Percentiles rank a stretch among this genome's conserved stretches.
These are phyloP conservation scores for Odobenus rosmarus DNA, from an alignment of 2,113 vertebrate species.

Conservation along the genomic window DNA sequence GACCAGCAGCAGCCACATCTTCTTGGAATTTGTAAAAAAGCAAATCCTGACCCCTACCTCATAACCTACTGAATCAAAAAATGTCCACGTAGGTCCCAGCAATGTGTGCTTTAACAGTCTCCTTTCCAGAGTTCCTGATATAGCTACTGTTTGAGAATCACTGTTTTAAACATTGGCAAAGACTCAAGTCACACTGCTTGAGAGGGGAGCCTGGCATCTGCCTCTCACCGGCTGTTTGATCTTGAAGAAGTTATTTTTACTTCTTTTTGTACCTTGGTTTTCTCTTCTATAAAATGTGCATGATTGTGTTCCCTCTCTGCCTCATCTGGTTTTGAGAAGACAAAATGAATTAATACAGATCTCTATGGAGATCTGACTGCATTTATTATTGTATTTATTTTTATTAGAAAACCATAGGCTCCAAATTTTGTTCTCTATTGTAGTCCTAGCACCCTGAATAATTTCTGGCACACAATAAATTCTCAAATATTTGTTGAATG, in stretches of 20 bases:
- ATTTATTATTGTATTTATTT: neutral
- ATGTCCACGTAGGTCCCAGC: neutral
- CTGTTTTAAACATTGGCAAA: neutral
- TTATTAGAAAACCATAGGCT: neutral
- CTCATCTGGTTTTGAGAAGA: neutral
- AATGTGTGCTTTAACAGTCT: neutral
- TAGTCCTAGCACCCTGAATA: neutral
- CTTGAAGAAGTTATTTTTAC: neutral
- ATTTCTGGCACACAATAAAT: neutral
- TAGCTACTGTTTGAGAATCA: neutral
- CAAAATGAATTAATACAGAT: neutral
- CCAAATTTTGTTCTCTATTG: neutral
- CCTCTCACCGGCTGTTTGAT: neutral
- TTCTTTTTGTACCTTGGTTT: neutral
- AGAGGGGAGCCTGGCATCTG: neutral
- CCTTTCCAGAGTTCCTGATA: neutral
- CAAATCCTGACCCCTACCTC: neutral
- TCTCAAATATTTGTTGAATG: neutral
- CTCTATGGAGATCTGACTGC: neutral
- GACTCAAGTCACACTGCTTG: neutral
- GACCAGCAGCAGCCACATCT: neutral
- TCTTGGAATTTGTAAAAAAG: neutral
- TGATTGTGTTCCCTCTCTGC: neutral
- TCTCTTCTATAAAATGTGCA: neutral
- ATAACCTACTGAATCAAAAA: neutral